Conservation (phyloP, 1,140 invertebrate species). For the Planococcus citri region DNA sequence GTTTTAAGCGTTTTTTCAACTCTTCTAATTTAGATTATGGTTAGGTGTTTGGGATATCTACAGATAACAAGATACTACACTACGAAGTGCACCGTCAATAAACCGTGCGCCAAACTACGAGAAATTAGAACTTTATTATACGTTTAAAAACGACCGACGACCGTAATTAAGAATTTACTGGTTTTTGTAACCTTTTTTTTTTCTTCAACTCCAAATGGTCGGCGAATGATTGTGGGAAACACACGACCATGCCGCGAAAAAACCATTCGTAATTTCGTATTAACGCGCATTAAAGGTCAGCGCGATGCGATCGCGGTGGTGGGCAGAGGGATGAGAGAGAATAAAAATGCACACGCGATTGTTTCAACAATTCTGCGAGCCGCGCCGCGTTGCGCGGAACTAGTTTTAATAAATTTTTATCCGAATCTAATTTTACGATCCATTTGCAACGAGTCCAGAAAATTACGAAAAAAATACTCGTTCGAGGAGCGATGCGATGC, state of each 20-base stretch:
- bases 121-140: not conserved
- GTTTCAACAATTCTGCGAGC: not conserved
- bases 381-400: not conserved
- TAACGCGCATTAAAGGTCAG: not conserved
- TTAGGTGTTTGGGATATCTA: too few species aligned
- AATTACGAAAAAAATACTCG: too few species aligned
- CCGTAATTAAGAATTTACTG: not conserved
- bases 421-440: not conserved
- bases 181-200: not conserved
- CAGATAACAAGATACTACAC: too few species aligned
- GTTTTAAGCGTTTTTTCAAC: too few species aligned
- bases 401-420: not conserved
- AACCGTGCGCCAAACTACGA: not conserved
- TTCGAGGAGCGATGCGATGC: too few species aligned
- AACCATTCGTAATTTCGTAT: not conserved
- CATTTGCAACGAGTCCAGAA: not conserved
- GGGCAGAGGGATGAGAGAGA: too few species aligned
- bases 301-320: too few species aligned
- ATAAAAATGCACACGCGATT: not conserved
- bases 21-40: too few species aligned
- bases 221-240: too few species aligned
- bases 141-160: not conserved
- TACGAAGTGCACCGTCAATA: not conserved
- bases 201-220: too few species aligned
- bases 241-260: not conserved